Evolutionary conservation across 2,113 vertebrate genomes (phyloP), one percentile per base, ranked within the genome.

Genomic region (Fukomys damarensis): DNA sequence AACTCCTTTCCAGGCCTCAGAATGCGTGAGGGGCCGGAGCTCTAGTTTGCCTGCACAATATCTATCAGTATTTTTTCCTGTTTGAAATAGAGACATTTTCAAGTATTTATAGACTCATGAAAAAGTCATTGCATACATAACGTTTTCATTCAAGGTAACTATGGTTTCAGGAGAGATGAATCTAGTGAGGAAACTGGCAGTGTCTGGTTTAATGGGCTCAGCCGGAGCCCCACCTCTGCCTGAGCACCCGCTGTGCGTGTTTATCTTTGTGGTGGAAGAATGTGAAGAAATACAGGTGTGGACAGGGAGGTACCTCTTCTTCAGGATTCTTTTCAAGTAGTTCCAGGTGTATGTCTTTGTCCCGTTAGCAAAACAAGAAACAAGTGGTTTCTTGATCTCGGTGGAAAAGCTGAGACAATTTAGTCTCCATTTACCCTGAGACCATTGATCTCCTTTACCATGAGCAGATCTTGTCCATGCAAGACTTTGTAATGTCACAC

Each of bases 51-150:
- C 46, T 68, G 32, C 17, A 41, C 52, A 38, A 14, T 61, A 58
- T 52, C 24, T 80, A 30, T 46, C 2, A 5, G 1, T 59, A 49
- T 24, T 4, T 86, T 92, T 61, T 43, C 58, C 22, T 58, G 20
- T 85, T 86, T 86, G 38, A 86, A 85, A 72, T 4, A 7, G 35
- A 80, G 65, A 54, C 35, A 46, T 26, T 84, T 94, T 82, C 24
- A 83, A 77, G 35, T 92, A 46, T 56, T 80, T 65, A 54, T 38
- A 82, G 16, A 72, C 56, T 49, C 49, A 43, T 52, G n/a, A 63
- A 89, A 76, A 38, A 56, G 13, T 28, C 59, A 92, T 41, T 92
- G 19, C 46, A 56, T 63, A 35, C 28, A 16, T 38, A 66, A 41
- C 1, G 6, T 68, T 95, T 86, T 61, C 54, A 41, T 70, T 14